Conservation (phyloP, 2,888 invertebrate genomes). For the Patella depressa region DNA sequence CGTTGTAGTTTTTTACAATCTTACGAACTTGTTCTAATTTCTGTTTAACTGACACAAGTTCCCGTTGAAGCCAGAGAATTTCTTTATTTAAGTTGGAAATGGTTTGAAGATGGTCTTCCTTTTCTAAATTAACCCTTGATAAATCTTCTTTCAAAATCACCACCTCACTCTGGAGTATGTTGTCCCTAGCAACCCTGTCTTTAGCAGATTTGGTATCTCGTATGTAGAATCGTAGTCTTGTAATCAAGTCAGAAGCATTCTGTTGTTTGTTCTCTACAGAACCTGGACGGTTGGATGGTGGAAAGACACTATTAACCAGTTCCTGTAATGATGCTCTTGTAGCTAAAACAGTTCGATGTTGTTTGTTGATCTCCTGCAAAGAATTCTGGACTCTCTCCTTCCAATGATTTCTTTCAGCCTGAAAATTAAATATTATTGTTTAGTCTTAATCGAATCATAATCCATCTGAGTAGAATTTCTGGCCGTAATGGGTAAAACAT, state of each 20-base stretch:
- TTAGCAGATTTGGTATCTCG: not conserved
- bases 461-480: too few relatives aligned
- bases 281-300: not conserved
- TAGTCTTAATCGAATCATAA: too few relatives aligned
- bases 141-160: not conserved
- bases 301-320: conserved; percentile 32
- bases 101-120: not conserved
- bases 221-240: not conserved
- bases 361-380: conserved; percentile 54
- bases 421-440: conserved; percentile 30
- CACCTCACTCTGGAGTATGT: not conserved
- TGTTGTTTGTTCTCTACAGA: not conserved
- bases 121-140: not conserved
- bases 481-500: too few relatives aligned
- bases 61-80: conserved; percentile 45
- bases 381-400: conserved; percentile 50
- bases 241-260: not conserved
- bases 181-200: not conserved
- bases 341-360: conserved; percentile 45
- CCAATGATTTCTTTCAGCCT: conserved; percentile 59
- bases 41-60: conserved; percentile 42
- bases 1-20: conserved; percentile 55
- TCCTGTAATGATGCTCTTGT: conserved; percentile 48
- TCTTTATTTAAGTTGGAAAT: conserved; percentile 35
- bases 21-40: conserved; percentile 48